phyloP scores from a whole-genome alignment of 2,888 invertebrate species.

The Chouioia cunea region DNA sequence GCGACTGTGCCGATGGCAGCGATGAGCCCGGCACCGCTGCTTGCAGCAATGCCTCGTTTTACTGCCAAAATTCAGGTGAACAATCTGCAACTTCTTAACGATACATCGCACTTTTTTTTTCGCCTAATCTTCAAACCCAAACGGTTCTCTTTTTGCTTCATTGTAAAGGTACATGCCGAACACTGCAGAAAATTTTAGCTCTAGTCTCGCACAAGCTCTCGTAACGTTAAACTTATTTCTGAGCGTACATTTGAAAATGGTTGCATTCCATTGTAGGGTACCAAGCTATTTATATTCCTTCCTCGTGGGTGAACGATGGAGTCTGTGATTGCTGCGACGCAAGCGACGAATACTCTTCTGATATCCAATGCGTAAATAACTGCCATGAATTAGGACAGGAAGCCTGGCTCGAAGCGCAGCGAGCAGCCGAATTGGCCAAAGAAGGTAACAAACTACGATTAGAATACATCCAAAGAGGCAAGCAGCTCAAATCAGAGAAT shows the following conservation, averaged over 20 bases:
- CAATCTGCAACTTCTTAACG: background rate
- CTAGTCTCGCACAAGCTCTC: no score
- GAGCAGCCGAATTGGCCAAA: constrained; percentile 79
- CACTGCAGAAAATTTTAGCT: background rate
- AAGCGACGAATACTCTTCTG: constrained; percentile 83
- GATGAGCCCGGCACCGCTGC: constrained; percentile 95
- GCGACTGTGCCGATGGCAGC: constrained; percentile 91
- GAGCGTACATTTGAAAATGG: background rate
- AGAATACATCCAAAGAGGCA: constrained; percentile 79
- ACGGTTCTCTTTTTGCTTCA: background rate
- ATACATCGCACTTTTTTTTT: background rate
- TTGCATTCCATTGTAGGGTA: constrained; percentile 73
- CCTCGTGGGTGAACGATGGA: constrained; percentile 92
- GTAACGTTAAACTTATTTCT: no score
- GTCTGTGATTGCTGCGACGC: constrained; percentile 96
- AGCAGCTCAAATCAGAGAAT: constrained; percentile 80
- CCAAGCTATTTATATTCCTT: constrained; percentile 81
- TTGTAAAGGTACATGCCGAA: background rate
- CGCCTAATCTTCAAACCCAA: background rate
- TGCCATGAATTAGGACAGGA: constrained; percentile 85
- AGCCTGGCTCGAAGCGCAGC: constrained; percentile 81
- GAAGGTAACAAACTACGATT: constrained; percentile 83
- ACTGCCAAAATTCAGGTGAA: constrained; percentile 79
- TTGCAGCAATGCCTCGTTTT: constrained; percentile 89
- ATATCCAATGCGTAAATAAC: constrained; percentile 79